These are phyloP conservation scores for Bibio marci DNA, from an alignment of 2,888 invertebrate genomes.

Conservation along the genomic window DNA sequence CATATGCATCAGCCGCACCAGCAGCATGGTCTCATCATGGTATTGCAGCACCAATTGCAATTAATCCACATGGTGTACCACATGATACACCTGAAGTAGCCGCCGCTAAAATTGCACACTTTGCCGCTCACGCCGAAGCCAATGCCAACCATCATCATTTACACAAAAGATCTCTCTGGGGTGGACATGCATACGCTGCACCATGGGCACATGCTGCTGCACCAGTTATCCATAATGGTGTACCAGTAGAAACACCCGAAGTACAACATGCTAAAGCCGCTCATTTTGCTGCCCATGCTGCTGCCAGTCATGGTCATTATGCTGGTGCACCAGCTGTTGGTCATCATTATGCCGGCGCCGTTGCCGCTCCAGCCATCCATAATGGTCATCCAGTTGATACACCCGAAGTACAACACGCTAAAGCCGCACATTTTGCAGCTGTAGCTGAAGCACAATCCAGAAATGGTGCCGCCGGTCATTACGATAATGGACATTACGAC, in stretches of 20 bases:
- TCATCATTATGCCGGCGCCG: conserved; percentile 21
- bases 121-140: conserved; percentile 32
- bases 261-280: conserved; percentile 30
- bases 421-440: conserved; percentile 27
- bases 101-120: conserved; percentile 34
- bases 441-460: conserved; percentile 20
- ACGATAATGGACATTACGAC: neutral
- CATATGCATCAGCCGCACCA: conserved; percentile 3
- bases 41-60: neutral
- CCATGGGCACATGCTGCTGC: conserved; percentile 13
- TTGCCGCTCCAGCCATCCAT: conserved; percentile 25
- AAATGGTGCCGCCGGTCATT: conserved; percentile 1
- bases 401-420: conserved; percentile 32
- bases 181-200: conserved; percentile 7
- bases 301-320: conserved; percentile 16
- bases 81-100: conserved; percentile 31
- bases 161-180: conserved; percentile 27
- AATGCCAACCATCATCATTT: conserved; percentile 24
- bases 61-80: conserved; percentile 20
- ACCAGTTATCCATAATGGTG: conserved; percentile 27
- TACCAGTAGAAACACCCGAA: conserved; percentile 34
- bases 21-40: neutral
- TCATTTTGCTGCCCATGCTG: conserved; percentile 28
- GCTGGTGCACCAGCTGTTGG: conserved; percentile 13
- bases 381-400: conserved; percentile 34